Conservation (phyloP, 1,140 invertebrate genomes). For the Ylistrum balloti region DNA sequence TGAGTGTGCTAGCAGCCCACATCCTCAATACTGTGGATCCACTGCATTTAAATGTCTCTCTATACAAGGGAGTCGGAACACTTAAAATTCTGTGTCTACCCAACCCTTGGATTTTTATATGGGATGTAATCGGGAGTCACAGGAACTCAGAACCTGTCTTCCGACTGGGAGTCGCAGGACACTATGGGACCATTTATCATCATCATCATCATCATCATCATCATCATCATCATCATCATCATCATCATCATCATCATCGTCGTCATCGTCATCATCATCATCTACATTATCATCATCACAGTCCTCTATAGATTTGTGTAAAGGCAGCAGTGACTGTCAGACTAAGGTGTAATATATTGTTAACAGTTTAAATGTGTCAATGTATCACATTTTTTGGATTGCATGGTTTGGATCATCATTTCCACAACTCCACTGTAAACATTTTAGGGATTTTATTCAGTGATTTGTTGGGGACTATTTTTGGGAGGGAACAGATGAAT, state of each 20-base stretch:
- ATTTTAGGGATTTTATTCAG: too few relatives aligned
- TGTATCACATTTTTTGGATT: neutral
- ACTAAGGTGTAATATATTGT: constrained; percentile 12
- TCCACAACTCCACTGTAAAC: neutral
- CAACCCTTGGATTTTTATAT: neutral
- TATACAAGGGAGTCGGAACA: neutral
- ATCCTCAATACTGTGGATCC: neutral
- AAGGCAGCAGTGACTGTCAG: constrained; percentile 14
- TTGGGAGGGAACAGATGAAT: too few relatives aligned
- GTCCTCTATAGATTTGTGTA: neutral
- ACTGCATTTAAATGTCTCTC: neutral
- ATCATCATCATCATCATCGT: neutral
- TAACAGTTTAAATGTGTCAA: neutral
- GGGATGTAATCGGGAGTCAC: neutral
- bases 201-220: neutral
- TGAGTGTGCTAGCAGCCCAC: neutral
- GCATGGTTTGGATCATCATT: neutral
- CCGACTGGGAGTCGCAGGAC: neutral
- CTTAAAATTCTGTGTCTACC: neutral
- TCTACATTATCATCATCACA: too few relatives aligned
- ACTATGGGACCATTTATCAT: neutral
- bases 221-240: too few relatives aligned
- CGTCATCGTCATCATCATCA: neutral
- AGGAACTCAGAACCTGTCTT: neutral
- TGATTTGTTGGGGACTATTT: too few relatives aligned